Evolutionary conservation across 2,888 invertebrate genomes (phyloP).

Genomic region (Spilosoma lubricipeda): DNA sequence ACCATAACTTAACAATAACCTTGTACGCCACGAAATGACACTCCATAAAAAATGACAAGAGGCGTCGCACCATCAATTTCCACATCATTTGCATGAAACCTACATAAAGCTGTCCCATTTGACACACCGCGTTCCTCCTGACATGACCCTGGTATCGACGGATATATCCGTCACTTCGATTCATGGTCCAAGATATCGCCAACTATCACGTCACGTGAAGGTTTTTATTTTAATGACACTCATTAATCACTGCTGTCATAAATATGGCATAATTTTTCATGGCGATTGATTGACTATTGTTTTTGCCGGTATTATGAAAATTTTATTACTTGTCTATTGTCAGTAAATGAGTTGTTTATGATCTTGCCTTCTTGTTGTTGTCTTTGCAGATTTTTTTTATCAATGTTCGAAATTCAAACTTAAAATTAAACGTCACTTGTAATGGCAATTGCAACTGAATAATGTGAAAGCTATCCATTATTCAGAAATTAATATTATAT

Average conservation of each 20-base stretch:
- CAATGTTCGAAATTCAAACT: neutral
- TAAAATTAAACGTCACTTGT: neutral
- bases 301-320: neutral
- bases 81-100: constrained; percentile 70
- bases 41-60: constrained; percentile 62
- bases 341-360: neutral
- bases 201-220: constrained; percentile 27
- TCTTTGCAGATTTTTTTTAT: neutral
- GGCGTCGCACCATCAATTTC: constrained; percentile 66
- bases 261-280: constrained; percentile 15
- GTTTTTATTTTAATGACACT: constrained; percentile 35
- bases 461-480: neutral
- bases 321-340: neutral
- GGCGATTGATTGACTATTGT: constrained; percentile 1
- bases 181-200: constrained; percentile 10
- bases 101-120: constrained; percentile 69
- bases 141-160: constrained; percentile 33
- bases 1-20: constrained; percentile 18
- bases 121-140: constrained; percentile 58
- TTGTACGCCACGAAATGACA: constrained; percentile 20
- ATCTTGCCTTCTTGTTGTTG: neutral
- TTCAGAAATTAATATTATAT: neutral
- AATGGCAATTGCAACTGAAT: neutral
- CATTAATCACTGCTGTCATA: constrained; percentile 36
- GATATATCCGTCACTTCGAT: constrained; percentile 13